Base-by-base conservation (phyloP, 2,888 invertebrate species). In the Calameuta filiformis region DNA sequence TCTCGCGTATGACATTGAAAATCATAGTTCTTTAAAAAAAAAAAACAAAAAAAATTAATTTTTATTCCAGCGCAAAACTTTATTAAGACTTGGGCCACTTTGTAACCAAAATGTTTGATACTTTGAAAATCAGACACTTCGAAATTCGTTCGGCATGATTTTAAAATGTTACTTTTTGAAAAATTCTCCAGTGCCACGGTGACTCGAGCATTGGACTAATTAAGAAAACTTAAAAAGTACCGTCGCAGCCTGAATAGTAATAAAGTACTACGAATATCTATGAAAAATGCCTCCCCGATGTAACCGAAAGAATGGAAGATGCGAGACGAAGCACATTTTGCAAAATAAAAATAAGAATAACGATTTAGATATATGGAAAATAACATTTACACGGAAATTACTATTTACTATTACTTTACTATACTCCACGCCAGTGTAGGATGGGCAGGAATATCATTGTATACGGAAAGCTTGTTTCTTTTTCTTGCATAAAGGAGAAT, bases 251-350 rank as follows among this genome's bases (percentile, higher is more conserved):
- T 71, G 12, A 71, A 71, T 71, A 71, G n/a, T 71, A 69, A 33
- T 69, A 4, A 71, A 31, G 31, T 71, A 31, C 9, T 56, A 9
- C 9, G 15, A 56, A 23, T 56, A 56, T 23, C 56, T 23, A 9
- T 56, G 9, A 56, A 56, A 56, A 56, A 56, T 9, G 56, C 23
- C 56, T 56, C 56, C 23, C 23, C 56, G 15, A 23, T 56, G 31
- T n/a, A 76, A 56, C 35, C 68, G 35, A 69, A 76, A 73, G 34
- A 75, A 79, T 76, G 73, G 77, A 80, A 75, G 68, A 23, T 9
- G 75, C 69, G 77, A 81, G 81, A 79, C 79, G 73, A 80, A 77
- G 79, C 77, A 79, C 77, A 74, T 69, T 82, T 79, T 56, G 56
- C 56, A 56, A 56, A 56, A 23, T 15, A 56, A 56, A 56, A 75